Evolutionary conservation across 2,797 vertebrate species (phyloP).

Genomic region (Betta splendens): DNA sequence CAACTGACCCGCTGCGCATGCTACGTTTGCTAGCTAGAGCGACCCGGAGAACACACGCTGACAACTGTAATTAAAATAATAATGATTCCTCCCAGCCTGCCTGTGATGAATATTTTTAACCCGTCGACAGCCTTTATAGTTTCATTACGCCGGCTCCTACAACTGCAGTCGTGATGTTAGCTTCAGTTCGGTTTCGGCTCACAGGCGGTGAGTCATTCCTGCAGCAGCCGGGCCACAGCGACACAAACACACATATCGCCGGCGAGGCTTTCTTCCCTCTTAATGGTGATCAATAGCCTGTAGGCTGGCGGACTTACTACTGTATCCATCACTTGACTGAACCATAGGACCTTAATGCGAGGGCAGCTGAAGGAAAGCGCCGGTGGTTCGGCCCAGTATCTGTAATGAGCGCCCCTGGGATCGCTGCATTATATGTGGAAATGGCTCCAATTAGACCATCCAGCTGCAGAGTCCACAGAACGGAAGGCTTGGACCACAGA

Average conservation of each 20-base stretch:
- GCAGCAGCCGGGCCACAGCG: slow-evolving; percentile 3
- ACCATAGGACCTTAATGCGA: slow-evolving; percentile 48
- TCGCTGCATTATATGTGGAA: slow-evolving; percentile 69
- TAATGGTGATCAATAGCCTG: slow-evolving; percentile 61
- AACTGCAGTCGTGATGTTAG: slow-evolving; percentile 5
- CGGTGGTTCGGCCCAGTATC: slow-evolving; percentile 32
- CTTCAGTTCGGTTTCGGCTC: slow-evolving; percentile 14
- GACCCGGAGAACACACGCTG: no score
- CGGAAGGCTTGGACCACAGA: slow-evolving; percentile 51
- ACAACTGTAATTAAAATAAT: no score
- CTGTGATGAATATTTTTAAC: no score
- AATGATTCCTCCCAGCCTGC: no score
- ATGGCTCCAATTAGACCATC: slow-evolving; percentile 76
- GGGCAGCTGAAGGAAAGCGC: slow-evolving; percentile 36
- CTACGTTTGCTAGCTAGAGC: no score
- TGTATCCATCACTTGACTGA: slow-evolving; percentile 52
- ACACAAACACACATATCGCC: slow-evolving; percentile 16
- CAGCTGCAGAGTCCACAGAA: slow-evolving; percentile 57
- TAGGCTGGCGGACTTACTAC: slow-evolving; percentile 45
- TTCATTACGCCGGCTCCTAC: not conserved
- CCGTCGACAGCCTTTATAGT: no score
- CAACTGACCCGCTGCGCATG: no score
- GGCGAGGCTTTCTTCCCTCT: slow-evolving; percentile 30
- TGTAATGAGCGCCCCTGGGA: slow-evolving; percentile 74
- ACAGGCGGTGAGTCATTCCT: slow-evolving; percentile 38